phyloP scores from a whole-genome alignment of 37 sponge, comb jelly and placozoan species.

The Theonella swinhoei region DNA sequence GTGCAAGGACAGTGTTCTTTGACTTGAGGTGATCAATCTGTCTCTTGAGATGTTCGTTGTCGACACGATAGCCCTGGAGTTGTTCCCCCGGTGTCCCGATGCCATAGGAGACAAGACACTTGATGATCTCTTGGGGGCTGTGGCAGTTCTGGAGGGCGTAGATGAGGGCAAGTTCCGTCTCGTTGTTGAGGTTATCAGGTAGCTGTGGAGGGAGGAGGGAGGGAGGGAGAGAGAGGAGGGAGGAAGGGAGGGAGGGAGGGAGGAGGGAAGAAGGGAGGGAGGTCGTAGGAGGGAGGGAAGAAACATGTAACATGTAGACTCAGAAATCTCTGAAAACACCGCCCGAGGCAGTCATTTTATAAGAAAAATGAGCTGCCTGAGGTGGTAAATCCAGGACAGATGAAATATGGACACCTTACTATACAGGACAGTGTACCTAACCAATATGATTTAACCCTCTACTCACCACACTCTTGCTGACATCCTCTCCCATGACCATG shows the following conservation, averaged over 20 bases:
- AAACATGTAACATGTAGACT: too few relatives aligned
- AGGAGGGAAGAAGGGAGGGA: too few relatives aligned
- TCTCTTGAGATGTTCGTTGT: constrained; percentile 44
- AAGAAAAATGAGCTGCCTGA: too few relatives aligned
- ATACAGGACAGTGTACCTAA: too few relatives aligned
- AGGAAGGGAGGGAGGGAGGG: background rate
- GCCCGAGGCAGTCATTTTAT: too few relatives aligned
- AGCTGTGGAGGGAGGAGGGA: constrained; percentile 30
- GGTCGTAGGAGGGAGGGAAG: background rate
- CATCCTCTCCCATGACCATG: constrained; percentile 68
- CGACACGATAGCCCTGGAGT: constrained; percentile 40
- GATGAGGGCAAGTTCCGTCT: constrained; percentile 55
- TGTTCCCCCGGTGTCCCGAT: constrained; percentile 32
- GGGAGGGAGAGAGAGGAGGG: background rate
- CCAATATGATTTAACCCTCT: background rate
- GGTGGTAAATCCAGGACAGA: too few relatives aligned
- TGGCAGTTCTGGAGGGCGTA: constrained; percentile 73
- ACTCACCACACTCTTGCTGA: constrained; percentile 75
- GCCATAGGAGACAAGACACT: constrained; percentile 59
- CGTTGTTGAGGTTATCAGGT: constrained; percentile 57
- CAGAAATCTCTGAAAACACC: too few relatives aligned
- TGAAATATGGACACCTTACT: too few relatives aligned
- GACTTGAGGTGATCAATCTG: constrained; percentile 56
- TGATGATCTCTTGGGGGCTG: constrained; percentile 70
- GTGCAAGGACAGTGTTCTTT: constrained; percentile 29